Base-by-base conservation (phyloP, 2,113 vertebrate species). In the Oreochromis aureus region DNA sequence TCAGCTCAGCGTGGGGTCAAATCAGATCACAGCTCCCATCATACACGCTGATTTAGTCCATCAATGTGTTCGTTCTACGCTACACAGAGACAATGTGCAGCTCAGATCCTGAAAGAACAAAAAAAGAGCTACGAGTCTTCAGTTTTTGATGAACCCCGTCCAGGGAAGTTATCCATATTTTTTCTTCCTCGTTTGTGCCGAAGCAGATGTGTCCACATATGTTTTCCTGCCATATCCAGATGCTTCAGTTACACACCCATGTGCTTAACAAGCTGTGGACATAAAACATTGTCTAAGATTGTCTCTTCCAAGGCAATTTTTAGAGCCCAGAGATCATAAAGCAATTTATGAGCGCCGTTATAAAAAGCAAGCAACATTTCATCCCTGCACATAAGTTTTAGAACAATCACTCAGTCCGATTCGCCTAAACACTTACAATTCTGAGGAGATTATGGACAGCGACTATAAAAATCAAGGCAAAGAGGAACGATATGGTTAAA, bases 251-350 rank as follows among this genome's bases (percentile, higher is more conserved):
- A 94, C 95, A 95, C 94, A 94, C 89, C 94, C 96, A 95, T 93
- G 95, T 95, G 96, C 96, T 96, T 95, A 96, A 97, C 96, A 97
- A 96, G 96, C 95, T 96, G 96, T 61, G 95, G 96, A 96, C 95
- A 96, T 95, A 96, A 96, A 97, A 96, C 95, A 95, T 94, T 93
- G 92, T 93, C 95, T 93, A 88, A 92, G 94, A 95, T 93, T 41
- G 94, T 93, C 92, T 95, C 92, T 89, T 95, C 94, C 90, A 93
- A 96, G 90, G 92, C 89, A 69, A 87, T 92, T 95, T 95, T 94
- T 81, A 91, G 87, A 91, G 87, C 91, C 61, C 24, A 30, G 84
- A 88, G 90, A 93, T 95, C 94, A 95, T 91, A 88, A 94, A 91
- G 90, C 90, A 83, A 96, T 96, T 96, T 96, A 96, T 92, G 92